Base-by-base conservation (phyloP, 2,113 vertebrate genomes). In the Cyprinus carpio region DNA sequence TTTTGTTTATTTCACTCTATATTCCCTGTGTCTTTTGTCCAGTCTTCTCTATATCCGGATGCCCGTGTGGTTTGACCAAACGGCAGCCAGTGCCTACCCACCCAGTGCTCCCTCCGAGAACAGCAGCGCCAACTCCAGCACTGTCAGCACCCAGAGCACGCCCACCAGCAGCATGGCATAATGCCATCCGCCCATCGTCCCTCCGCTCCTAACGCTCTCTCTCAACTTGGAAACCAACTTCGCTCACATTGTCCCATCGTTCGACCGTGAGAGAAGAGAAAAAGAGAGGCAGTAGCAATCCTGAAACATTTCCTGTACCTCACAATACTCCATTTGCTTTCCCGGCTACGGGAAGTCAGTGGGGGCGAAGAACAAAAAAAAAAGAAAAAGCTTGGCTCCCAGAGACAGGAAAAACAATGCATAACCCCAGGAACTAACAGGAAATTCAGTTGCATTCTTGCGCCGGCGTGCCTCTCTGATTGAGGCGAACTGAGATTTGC, bases 91-190 rank as follows among this genome's bases (percentile, higher is more conserved):
- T 97, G 82, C 93, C 96, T 67, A 94, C 93, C 46, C 95, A 95
- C 51, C 93, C 94, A 0, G n/a, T n/a, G 95, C 96, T 0, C 96
- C 96, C 49, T 99, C 97, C 0, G 97, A 99, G 92, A 98, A 97
- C 95, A 98, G 98, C 94, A 99, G 97, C 86, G 97, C 97, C 88
- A 99, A 98, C 86, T 97, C 96, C 84, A 99, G 98, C 94, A 97
- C 99, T 23, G 97, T 97, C 90, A 99, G 97, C 93, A 99, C 97
- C 88, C 96, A 99, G 90, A 99, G 98, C 95, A 99, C 98, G 6
- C 98, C 98, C 72, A 99, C 96, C 94, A 99, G 98, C 95, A 99
- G 98, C 94, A 96, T 98, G 97, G 98, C 98, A 81, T 99, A 95
- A 96, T 74, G 0, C 20, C 49, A 1, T 76, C 74, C 74, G 84